These are phyloP conservation scores for Phyllotreta striolata DNA, from an alignment of 2,888 invertebrate genomes.

Conservation along the genomic window DNA sequence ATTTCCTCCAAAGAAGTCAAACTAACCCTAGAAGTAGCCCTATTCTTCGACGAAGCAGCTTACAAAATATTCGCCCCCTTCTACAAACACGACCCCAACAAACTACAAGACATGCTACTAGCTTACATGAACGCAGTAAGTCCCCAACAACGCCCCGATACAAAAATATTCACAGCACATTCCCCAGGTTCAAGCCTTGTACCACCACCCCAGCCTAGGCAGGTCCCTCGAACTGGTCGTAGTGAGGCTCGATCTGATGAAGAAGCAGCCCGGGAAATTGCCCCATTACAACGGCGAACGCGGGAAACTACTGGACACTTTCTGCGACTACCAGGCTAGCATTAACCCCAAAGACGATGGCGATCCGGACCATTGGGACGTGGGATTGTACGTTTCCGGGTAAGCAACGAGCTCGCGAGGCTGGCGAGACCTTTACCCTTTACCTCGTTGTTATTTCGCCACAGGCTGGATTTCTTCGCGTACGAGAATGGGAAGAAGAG, in stretches of 20 bases:
- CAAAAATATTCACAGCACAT: no score
- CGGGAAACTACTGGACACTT: slow-evolving; percentile 73
- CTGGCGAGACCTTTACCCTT: not conserved
- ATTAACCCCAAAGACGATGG: slow-evolving; percentile 73
- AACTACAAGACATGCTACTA: slow-evolving; percentile 76
- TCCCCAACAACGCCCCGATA: slow-evolving; percentile 32
- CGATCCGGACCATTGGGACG: slow-evolving; percentile 81
- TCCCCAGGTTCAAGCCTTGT: slow-evolving; percentile 76
- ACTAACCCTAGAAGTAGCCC: slow-evolving; percentile 74
- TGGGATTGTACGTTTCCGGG: slow-evolving; percentile 80
- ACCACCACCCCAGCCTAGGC: slow-evolving; percentile 77
- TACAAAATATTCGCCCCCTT: slow-evolving; percentile 76
- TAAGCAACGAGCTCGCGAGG: slow-evolving; percentile 52
- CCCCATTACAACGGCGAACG: slow-evolving; percentile 74
- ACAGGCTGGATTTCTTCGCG: slow-evolving; percentile 76
- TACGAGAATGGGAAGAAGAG: slow-evolving; percentile 74
- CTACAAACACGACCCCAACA: slow-evolving; percentile 70
- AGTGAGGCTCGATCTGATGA: slow-evolving; percentile 75
- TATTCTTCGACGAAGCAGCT: slow-evolving; percentile 79
- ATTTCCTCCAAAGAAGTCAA: slow-evolving; percentile 34
- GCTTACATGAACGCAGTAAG: slow-evolving; percentile 80
- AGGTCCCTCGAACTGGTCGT: slow-evolving; percentile 71
- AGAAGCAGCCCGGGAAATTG: slow-evolving; percentile 69
- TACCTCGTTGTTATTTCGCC: slow-evolving; percentile 3
- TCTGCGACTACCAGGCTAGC: slow-evolving; percentile 74